Base-by-base conservation (phyloP, 2,113 vertebrate genomes). In the Silurus asotus region DNA sequence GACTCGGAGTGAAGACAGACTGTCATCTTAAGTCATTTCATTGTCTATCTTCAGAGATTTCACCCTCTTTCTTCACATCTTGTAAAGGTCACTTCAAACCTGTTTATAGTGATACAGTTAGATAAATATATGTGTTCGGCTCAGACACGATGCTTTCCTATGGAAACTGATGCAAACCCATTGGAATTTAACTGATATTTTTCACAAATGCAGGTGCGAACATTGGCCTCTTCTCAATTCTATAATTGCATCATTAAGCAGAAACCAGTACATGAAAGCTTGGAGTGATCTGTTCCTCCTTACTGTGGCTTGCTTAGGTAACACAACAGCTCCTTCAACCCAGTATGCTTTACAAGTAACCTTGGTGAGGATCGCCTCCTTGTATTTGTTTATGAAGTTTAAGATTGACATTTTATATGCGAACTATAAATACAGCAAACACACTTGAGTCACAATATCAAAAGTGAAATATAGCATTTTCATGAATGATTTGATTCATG, bases 351-450 rank as follows among this genome's bases (percentile, higher is more conserved):
- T 37, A 80, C 81, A 88, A 70, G 75, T 53, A 83, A 82, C 81
- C 76, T 61, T 84, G 53, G 9, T 56, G 19, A 74, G 17, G 1
- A 53, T 77, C 53, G 61, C 86, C 62, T 56, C 15, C 25, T 72
- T 86, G 74, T 64, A 79, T 80, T 81, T 62, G 72, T 89, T 87
- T 89, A 85, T 77, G 45, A 55, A 37, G 74, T 85, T 84, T 80
- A 45, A 49, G n/a, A 74, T 53, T 28, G 45, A 58, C 51, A 58
- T 69, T 89, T 85, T 85, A 85, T 83, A 58, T 70, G 72, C 82
- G 53, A 37, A 72, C 81, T 17, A 53, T 79, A 84, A 61, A 45
- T 19, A n/a, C 83, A 67, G 70, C 65, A 89, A 89, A 85, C 74
- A 77, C 72, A 67, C 62, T 56, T 17, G 23, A 85, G 25, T 67